Conservation (phyloP, 2,888 invertebrate genomes). For the Chironomus tentans region DNA sequence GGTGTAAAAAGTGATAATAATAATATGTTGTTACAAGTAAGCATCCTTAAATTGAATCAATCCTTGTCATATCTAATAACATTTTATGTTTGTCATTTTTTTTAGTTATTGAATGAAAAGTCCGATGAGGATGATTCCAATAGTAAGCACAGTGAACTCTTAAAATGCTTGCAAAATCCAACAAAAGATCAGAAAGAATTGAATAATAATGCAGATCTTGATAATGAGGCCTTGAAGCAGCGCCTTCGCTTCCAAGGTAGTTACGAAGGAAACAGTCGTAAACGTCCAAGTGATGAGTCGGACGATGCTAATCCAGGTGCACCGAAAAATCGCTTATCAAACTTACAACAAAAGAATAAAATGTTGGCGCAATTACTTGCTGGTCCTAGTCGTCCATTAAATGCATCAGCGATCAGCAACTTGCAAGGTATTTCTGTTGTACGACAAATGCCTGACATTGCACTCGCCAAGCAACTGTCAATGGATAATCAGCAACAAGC, state of each 20-base stretch:
- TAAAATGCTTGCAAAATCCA: constrained; percentile 46
- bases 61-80: background rate
- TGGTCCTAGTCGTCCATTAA: constrained; percentile 57
- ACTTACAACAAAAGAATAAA: constrained; percentile 71
- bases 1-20: constrained; percentile 46
- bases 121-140: constrained; percentile 65
- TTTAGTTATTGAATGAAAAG: constrained; percentile 70
- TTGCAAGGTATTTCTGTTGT: constrained; percentile 38
- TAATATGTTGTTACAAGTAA: constrained; percentile 58
- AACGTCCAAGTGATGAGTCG: constrained; percentile 55
- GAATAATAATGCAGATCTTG: constrained; percentile 36
- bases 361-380: constrained; percentile 77
- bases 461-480: constrained; percentile 31
- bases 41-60: constrained; percentile 28
- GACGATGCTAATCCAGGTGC: constrained; percentile 45
- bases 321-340: constrained; percentile 47
- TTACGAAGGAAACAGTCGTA: constrained; percentile 40
- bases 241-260: constrained; percentile 39
- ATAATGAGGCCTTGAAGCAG: constrained; percentile 41
- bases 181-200: constrained; percentile 35
- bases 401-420: constrained; percentile 44
- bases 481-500: constrained; percentile 27
- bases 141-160: constrained; percentile 44
- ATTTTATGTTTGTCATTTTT: too few species aligned
- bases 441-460: constrained; percentile 41